Evolutionary conservation across 1,140 invertebrate genomes (phyloP).

Genomic region (Drosophila melanogaster): Release_6_plus_ISO1_MT NT_033779.5:14029501-14030000

Average conservation of each 20-base stretch:
- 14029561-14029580: not conserved
- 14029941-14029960: constrained; percentile 41
- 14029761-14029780: constrained; percentile 82
- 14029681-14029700: constrained; percentile 38
- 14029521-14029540: not conserved
- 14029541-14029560: not conserved
- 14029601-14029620: no score
- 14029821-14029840: constrained; percentile 54
- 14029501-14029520: not conserved
- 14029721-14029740: constrained; percentile 69
- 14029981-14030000: constrained; percentile 70
- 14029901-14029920: constrained; percentile 52
- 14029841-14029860: constrained; percentile 23
- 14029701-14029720: constrained; percentile 65
- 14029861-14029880: not conserved
- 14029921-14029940: constrained; percentile 11
- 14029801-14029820: constrained; percentile 65
- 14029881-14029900: not conserved
- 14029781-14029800: constrained; percentile 76
- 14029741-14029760: constrained; percentile 74
- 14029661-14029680: constrained; percentile 9
- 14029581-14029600: not conserved
- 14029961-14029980: constrained; percentile 67
- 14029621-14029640: no score
- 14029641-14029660: constrained; percentile 27